Evolutionary conservation across 30 jellyfish, hydroid and myxozoan species (phyloP), one percentile per base, ranked within the genome.

Genomic region (Rhopilema esculentum): DNA sequence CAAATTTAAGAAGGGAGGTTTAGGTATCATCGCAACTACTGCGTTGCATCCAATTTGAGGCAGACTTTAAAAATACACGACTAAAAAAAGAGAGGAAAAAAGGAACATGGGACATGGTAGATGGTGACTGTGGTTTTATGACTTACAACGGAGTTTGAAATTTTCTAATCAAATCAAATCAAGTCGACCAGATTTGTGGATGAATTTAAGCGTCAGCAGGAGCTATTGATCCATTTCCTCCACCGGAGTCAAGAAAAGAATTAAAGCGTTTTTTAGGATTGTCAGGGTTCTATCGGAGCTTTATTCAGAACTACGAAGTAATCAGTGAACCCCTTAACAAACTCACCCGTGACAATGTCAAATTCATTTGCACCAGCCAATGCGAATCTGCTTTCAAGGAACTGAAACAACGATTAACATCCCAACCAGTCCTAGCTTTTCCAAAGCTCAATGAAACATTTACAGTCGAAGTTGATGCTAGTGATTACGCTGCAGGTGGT

Each of bases 131-230:
- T n/a, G n/a, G n/a, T n/a, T n/a, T n/a, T n/a, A n/a, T n/a, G n/a
- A n/a, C n/a, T n/a, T n/a, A n/a, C 89, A 86, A 8, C 74, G 25
- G 89, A 83, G 33, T 86, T 73, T 65, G 73, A 86, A 28, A 89
- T 86, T 73, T 86, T 89, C 0, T 22, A n/a, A n/a, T n/a, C n/a
- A n/a, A n/a, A n/a, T n/a, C n/a, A n/a, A n/a, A n/a, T n/a, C n/a
- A n/a, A n/a, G n/a, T n/a, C n/a, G n/a, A n/a, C n/a, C n/a, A n/a
- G n/a, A n/a, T n/a, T n/a, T n/a, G 64, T 16, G 84, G 28, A 63
- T 89, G 89, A 52, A 86, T 86, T 62, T 27, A 84, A 75, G 84
- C 94, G 17, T 82, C 74, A 4, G 74, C 94, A 17, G 83, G 33
- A 26, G 89, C 89, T 51, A 84, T 70, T 50, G 9, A 61, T 53